Conservation (phyloP, 2,888 invertebrate genomes). For the Nomada goodeniana region DNA sequence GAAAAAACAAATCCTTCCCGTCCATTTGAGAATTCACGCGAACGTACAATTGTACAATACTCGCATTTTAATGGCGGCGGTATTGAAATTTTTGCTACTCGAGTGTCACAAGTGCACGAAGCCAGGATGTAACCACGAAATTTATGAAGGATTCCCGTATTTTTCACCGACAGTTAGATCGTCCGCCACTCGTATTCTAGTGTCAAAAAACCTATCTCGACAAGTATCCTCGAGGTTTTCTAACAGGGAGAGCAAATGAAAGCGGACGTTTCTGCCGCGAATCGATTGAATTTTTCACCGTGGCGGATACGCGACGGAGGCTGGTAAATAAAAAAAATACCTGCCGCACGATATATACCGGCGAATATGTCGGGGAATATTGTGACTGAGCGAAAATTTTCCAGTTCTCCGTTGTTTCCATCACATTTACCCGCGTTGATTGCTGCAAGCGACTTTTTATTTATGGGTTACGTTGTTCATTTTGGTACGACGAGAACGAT, state of each 20-base stretch:
- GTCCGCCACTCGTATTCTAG: conserved; percentile 11
- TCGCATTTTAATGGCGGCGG: neutral
- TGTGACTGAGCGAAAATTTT: neutral
- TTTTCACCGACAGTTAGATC: conserved; percentile 1
- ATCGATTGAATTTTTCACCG: conserved; percentile 15
- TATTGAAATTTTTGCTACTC: neutral
- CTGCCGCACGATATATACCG: neutral
- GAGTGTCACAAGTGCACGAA: neutral
- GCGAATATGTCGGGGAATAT: neutral
- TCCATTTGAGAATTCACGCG: neutral
- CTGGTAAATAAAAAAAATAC: conserved; percentile 19
- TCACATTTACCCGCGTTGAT: neutral
- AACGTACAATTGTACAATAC: neutral
- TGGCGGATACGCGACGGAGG: neutral
- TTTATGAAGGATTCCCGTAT: conserved; percentile 9
- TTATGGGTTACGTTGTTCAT: neutral
- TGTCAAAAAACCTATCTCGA: conserved; percentile 26
- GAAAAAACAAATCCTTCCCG: neutral
- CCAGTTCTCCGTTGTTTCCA: neutral
- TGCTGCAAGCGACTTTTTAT: neutral
- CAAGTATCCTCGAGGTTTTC: conserved; percentile 24
- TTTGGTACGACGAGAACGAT: neutral
- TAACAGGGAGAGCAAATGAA: conserved; percentile 14
- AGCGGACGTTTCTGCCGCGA: neutral
- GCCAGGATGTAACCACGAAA: conserved; percentile 14